These are phyloP conservation scores for Esox lucius DNA, from an alignment of 2,797 vertebrate genomes.

Conservation along the genomic window DNA sequence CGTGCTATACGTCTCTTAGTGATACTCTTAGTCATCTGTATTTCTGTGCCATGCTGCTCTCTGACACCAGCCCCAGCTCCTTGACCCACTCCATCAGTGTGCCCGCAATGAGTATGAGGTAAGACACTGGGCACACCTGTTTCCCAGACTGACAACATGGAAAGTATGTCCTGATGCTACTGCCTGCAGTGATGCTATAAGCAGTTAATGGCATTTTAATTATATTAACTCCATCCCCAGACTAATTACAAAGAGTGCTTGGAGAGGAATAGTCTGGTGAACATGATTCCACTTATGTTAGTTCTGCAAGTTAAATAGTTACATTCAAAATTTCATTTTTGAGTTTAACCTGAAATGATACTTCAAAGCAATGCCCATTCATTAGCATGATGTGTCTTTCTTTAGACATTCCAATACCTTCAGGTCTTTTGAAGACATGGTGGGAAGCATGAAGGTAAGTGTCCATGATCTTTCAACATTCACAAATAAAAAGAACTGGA, in stretches of 20 bases:
- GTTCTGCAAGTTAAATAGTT: neutral
- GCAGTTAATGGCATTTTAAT: neutral
- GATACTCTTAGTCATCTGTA: conserved; percentile 23
- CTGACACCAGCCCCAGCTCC: conserved; percentile 52
- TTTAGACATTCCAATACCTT: conserved; percentile 91
- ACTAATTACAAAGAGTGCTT: neutral
- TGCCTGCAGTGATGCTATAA: neutral
- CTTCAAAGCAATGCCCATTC: neutral
- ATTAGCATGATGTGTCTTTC: neutral
- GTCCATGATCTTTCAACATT: neutral
- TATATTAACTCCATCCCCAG: neutral
- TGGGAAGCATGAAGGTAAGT: conserved; percentile 87
- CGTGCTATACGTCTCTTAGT: conserved; percentile 24
- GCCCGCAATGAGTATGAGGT: conserved; percentile 85
- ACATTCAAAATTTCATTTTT: neutral
- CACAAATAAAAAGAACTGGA: neutral
- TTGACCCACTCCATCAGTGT: conserved; percentile 78
- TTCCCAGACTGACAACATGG: neutral
- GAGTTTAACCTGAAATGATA: neutral
- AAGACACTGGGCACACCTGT: conserved; percentile 38
- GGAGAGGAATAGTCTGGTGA: neutral
- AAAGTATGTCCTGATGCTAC: neutral
- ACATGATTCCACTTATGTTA: neutral
- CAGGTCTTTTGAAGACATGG: conserved; percentile 92
- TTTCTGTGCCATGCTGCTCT: conserved; percentile 36